Evolutionary conservation across 92 coral and sea anemone genomes (phyloP).

Genomic region (Phenganax subtilis): DNA sequence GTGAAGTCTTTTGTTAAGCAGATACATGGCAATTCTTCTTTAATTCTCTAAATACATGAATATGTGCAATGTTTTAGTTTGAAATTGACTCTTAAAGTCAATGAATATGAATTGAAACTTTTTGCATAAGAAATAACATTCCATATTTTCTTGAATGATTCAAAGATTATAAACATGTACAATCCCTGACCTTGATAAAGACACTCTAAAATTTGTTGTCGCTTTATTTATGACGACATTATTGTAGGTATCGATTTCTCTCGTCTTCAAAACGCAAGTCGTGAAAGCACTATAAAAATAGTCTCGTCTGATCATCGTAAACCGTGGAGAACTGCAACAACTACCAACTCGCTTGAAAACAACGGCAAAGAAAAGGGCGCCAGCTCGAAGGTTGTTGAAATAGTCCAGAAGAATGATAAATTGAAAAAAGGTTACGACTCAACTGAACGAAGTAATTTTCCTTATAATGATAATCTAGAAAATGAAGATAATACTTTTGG

Average conservation of each 20-base stretch:
- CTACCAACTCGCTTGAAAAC: background rate
- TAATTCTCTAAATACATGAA: no score
- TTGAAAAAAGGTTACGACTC: no score
- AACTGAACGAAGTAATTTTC: no score
- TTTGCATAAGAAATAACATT: no score
- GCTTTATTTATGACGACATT: background rate
- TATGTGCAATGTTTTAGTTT: no score
- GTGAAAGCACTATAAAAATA: background rate
- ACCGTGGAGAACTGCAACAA: background rate
- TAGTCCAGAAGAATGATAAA: background rate
- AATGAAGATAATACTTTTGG: no score
- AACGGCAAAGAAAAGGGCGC: background rate
- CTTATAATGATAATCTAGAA: no score
- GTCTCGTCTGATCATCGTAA: background rate
- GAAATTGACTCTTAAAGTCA: no score
- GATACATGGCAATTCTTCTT: no score
- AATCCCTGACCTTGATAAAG: background rate
- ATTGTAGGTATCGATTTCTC: background rate
- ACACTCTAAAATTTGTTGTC: background rate
- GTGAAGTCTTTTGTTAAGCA: no score
- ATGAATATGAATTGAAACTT: no score
- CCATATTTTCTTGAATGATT: no score
- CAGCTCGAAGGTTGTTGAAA: background rate
- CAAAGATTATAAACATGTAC: background rate
- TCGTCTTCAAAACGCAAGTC: background rate